Evolutionary conservation across 2,113 vertebrate genomes (phyloP).

Genomic region (Oncorhynchus masou): DNA sequence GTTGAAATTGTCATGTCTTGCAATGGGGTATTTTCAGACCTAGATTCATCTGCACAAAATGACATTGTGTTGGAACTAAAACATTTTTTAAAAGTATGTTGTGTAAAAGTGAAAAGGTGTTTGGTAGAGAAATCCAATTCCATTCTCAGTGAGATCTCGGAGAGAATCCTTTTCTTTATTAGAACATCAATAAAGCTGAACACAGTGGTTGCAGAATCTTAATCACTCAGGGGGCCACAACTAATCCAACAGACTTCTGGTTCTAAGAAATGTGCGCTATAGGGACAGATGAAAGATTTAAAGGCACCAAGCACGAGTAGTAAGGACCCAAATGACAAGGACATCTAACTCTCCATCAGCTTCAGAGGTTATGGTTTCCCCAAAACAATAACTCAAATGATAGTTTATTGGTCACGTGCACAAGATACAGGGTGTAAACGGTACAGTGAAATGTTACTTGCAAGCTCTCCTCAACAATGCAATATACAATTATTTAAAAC

Average conservation of each 20-base stretch:
- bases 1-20: neutral
- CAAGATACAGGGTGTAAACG: too few species aligned
- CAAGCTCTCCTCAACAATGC: too few species aligned
- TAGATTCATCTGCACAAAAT: neutral
- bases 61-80: neutral
- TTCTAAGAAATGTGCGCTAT: neutral
- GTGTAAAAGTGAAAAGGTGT: too few species aligned
- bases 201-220: constrained; percentile 18
- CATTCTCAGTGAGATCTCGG: too few species aligned
- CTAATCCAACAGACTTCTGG: too few species aligned
- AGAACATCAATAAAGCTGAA: constrained; percentile 48
- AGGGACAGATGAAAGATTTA: neutral
- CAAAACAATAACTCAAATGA: neutral
- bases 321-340: constrained; percentile 32
- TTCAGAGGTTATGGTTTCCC: constrained; percentile 15
- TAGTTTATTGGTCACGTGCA: too few species aligned
- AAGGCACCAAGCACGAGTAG: constrained; percentile 23
- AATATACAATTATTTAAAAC: too few species aligned
- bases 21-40: neutral
- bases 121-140: too few species aligned
- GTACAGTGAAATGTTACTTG: too few species aligned
- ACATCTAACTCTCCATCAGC: constrained; percentile 11
- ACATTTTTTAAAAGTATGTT: neutral
- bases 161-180: constrained; percentile 25
- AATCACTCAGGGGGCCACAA: too few species aligned